Base-by-base conservation (phyloP, 1,140 invertebrate species). In the Limonius californicus region DNA sequence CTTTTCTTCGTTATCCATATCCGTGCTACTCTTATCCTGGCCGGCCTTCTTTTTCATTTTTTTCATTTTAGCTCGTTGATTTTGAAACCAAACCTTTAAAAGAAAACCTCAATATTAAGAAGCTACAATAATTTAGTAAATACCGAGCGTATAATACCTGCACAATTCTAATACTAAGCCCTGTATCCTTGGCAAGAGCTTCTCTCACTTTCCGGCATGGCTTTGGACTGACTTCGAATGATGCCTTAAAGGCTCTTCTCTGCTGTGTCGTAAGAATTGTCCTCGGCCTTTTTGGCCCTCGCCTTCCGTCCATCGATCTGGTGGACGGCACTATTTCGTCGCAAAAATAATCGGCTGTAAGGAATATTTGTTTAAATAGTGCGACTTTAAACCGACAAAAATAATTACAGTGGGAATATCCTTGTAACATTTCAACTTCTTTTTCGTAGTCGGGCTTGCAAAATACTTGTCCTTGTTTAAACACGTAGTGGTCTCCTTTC, bases 191-290 rank as follows among this genome's bases (percentile, higher is more conserved):
- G n/a, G 90, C 90, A 47, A 92, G 79, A 42, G 86, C 82, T 74
- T 92, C 89, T 32, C 84, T 76, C 62, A 91, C 90, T 80, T 94
- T 94, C 65, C 91, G 78, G 72, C 90, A 92, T 1, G 91, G 91
- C 74, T 94, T 94, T 11, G 91, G 89, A 65, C 89, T 92, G 60
- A 91, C 80, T 77, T 93, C 90, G 74, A 94, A 94, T 21, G 90
- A 91, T 20, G 88, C 87, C 77, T 92, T 94, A 75, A 94, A 93
- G 57, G 90, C 89, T 63, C 89, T 79, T 68, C 91, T 72, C 74
- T 94, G 91, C 68, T 89, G 88, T 0, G 90, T 91, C 7, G 90
- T 94, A 1, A 94, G 80, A 59, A 89, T 89, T 1, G 89, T 91
- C 54, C 89, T 73, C 0, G 91, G 91, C 66, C 91, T 73, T 73